phyloP scores from a whole-genome alignment of 2,888 invertebrate species.

The Clusia tigrina region DNA sequence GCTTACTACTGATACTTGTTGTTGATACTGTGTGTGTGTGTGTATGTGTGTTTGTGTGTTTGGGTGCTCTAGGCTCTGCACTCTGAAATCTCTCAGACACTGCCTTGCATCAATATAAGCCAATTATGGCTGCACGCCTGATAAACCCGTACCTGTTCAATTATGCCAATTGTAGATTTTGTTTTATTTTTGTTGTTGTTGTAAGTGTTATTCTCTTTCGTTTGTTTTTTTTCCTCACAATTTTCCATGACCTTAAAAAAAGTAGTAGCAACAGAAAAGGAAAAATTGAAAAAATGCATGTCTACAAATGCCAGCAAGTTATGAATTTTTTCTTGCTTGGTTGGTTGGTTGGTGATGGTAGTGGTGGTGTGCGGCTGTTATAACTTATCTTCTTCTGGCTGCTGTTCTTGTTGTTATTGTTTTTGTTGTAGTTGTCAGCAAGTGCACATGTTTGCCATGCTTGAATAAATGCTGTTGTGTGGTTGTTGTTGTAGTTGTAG shows the following conservation, averaged over 20 bases:
- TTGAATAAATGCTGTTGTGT: neutral
- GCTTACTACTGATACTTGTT: neutral
- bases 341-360: too few relatives aligned
- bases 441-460: neutral
- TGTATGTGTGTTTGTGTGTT: too few relatives aligned
- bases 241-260: slow-evolving; percentile 54
- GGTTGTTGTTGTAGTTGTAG: neutral
- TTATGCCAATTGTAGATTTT: slow-evolving; percentile 51
- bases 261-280: slow-evolving; percentile 36
- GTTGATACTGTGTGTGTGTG: too few relatives aligned
- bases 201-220: neutral
- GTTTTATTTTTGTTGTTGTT: slow-evolving; percentile 18
- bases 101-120: neutral
- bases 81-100: too few relatives aligned
- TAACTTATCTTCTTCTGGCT: too few relatives aligned
- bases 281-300: too few relatives aligned
- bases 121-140: slow-evolving; percentile 4
- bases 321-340: too few relatives aligned
- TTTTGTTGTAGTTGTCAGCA: too few relatives aligned
- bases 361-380: too few relatives aligned
- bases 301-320: too few relatives aligned
- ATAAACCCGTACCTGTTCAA: slow-evolving; percentile 43
- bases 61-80: too few relatives aligned
- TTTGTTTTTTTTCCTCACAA: slow-evolving; percentile 10
- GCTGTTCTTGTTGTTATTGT: too few relatives aligned